Evolutionary conservation across 2,797 vertebrate species (phyloP).

Genomic region (Leptatherina wallacei): DNA sequence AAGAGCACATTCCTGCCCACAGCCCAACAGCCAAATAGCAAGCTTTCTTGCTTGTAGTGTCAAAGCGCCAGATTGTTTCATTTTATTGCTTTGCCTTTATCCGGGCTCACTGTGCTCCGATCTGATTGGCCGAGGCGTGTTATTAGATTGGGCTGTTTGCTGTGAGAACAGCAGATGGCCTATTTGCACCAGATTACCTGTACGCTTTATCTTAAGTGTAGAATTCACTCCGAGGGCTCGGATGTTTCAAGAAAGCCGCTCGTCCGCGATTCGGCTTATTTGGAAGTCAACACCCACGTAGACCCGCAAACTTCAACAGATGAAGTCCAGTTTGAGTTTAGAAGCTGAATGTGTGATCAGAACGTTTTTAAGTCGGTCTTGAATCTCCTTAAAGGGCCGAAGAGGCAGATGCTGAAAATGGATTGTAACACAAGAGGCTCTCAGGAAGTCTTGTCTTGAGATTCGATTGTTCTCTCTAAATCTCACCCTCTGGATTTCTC

Average conservation of each 20-base stretch:
- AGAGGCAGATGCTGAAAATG: conserved; percentile 45
- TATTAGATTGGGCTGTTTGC: conserved; percentile 66
- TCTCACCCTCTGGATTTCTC: conserved; percentile 36
- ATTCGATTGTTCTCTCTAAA: conserved; percentile 20
- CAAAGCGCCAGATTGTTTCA: conserved; percentile 78
- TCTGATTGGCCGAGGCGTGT: conserved; percentile 72
- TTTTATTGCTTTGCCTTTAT: conserved; percentile 79
- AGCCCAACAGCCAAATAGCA: conserved; percentile 63
- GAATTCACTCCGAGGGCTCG: conserved; percentile 60
- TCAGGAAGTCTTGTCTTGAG: conserved; percentile 47
- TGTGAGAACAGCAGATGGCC: conserved; percentile 71
- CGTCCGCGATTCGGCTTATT: conserved; percentile 49
- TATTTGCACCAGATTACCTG: conserved; percentile 76
- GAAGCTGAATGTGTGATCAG: conserved; percentile 15
- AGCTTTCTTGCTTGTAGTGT: conserved; percentile 70
- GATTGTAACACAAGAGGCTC: conserved; percentile 47
- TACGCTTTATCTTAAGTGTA: conserved; percentile 72
- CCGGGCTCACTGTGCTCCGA: conserved; percentile 59
- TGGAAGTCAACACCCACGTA: conserved; percentile 41
- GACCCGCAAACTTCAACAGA: conserved; percentile 40
- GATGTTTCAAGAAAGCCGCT: conserved; percentile 59
- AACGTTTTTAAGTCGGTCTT: conserved; percentile 17
- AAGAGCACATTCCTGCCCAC: conserved; percentile 81
- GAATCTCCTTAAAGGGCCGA: neutral
- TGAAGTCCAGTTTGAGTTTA: conserved; percentile 9